Conservation (phyloP, 2,888 invertebrate genomes). For the Odontothrips loti region DNA sequence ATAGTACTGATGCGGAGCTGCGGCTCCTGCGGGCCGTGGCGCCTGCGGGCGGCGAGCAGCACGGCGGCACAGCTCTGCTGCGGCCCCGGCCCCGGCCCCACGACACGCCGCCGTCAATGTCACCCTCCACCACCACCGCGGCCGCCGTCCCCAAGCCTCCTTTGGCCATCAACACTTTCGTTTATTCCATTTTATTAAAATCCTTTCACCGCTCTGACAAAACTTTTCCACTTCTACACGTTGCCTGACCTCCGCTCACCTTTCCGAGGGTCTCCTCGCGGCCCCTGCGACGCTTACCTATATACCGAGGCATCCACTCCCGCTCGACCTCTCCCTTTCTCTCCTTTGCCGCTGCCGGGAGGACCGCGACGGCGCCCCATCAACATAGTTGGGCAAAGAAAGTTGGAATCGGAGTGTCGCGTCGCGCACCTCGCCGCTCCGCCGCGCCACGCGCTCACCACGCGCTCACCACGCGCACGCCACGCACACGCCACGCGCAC, state of each 20-base stretch:
- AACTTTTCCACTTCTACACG: not conserved
- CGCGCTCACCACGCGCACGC: not conserved
- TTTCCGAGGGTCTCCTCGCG: not conserved
- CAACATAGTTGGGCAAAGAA: not conserved
- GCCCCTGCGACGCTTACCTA: not conserved
- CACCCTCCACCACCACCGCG: too few species aligned
- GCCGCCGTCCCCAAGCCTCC: too few species aligned
- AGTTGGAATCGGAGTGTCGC: constrained; percentile 1
- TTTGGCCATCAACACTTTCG: too few species aligned
- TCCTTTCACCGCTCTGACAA: not conserved
- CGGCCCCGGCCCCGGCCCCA: too few species aligned
- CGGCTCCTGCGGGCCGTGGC: too few species aligned
- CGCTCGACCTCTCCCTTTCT: not conserved
- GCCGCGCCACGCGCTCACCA: not conserved
- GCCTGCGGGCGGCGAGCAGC: too few species aligned
- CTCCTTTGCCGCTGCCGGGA: not conserved
- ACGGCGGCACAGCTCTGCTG: too few species aligned
- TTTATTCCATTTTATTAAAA: too few species aligned
- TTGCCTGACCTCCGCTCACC: not conserved
- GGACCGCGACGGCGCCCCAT: not conserved
- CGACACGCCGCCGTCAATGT: too few species aligned
- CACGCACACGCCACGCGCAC: too few species aligned
- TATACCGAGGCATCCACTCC: not conserved
- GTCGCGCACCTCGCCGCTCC: not conserved
- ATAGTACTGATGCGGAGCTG: too few species aligned